Conservation (phyloP, 2,888 invertebrate genomes). For the Pseudeuparius sepicola region DNA sequence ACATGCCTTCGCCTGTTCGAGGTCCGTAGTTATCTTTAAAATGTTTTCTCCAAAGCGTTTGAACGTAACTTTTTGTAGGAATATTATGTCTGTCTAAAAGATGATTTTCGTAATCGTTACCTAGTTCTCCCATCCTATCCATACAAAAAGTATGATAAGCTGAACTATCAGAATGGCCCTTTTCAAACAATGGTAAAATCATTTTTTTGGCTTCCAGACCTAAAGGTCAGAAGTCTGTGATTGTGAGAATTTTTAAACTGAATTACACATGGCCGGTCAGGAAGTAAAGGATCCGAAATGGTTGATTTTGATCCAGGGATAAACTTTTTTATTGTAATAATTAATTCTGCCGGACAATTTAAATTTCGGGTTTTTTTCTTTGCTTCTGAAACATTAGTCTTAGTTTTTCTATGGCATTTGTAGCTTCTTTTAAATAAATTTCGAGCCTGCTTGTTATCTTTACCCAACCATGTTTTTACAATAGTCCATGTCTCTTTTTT, state of each 20-base stretch:
- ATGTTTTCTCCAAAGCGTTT: conserved; percentile 12
- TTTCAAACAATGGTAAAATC: conserved; percentile 13
- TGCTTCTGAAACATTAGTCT: background rate
- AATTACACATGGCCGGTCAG: background rate
- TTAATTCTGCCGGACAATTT: conserved; percentile 12
- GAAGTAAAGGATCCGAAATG: background rate
- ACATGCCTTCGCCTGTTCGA: conserved; percentile 9
- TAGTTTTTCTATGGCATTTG: background rate
- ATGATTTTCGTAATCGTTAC: conserved; percentile 12
- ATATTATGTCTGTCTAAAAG: conserved; percentile 12
- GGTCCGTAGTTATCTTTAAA: conserved; percentile 14
- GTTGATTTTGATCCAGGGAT: background rate
- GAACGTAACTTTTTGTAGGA: conserved; percentile 15
- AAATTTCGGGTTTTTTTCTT: conserved; percentile 8
- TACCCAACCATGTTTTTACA: background rate
- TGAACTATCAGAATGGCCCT: conserved; percentile 8
- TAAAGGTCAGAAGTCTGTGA: background rate
- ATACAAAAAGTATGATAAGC: conserved; percentile 16
- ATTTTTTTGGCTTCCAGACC: conserved; percentile 4
- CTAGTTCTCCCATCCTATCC: conserved; percentile 12
- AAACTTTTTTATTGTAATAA: conserved; percentile 6
- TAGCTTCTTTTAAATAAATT: background rate
- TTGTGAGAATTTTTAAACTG: background rate
- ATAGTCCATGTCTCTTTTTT: conserved; percentile 1
- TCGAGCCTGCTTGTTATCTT: background rate